phyloP scores from a whole-genome alignment of 1,140 invertebrate species.

The Globodera rostochiensis region DNA sequence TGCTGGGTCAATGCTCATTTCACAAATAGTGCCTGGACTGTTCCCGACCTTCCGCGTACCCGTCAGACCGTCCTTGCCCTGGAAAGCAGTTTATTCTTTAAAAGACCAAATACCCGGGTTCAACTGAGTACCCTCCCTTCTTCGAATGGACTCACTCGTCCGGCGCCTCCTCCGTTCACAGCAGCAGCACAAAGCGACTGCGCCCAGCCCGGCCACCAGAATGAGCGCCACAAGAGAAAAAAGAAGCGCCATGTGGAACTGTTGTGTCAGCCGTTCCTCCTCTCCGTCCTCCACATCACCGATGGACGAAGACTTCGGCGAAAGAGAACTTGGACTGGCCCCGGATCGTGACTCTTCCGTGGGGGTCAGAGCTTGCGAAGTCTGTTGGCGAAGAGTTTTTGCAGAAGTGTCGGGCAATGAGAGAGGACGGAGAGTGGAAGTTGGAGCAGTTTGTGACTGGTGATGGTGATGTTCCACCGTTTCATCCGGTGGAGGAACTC shows the following conservation, averaged over 20 bases:
- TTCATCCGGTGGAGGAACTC: background rate
- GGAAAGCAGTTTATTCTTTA: background rate
- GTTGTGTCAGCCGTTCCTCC: background rate
- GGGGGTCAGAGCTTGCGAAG: background rate
- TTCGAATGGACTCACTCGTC: background rate
- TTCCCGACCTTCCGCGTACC: background rate
- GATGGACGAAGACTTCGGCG: background rate
- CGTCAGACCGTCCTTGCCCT: background rate
- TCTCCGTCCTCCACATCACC: slow-evolving; percentile 1
- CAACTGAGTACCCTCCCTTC: background rate
- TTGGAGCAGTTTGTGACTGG: background rate
- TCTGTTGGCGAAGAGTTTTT: background rate
- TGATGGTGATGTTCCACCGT: background rate
- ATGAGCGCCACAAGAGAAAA: background rate
- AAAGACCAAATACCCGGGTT: background rate
- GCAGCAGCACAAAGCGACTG: background rate
- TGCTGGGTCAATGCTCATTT: background rate
- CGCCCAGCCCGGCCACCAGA: background rate
- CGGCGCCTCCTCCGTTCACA: background rate
- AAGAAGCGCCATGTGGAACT: background rate
- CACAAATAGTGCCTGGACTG: slow-evolving; percentile 12
- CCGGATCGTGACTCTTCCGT: background rate
- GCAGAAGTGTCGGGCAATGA: background rate
- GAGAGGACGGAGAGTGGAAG: background rate
- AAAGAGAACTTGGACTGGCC: background rate